These are phyloP conservation scores for Spilosoma lubricipeda DNA, from an alignment of 2,888 invertebrate genomes.

Conservation along the genomic window DNA sequence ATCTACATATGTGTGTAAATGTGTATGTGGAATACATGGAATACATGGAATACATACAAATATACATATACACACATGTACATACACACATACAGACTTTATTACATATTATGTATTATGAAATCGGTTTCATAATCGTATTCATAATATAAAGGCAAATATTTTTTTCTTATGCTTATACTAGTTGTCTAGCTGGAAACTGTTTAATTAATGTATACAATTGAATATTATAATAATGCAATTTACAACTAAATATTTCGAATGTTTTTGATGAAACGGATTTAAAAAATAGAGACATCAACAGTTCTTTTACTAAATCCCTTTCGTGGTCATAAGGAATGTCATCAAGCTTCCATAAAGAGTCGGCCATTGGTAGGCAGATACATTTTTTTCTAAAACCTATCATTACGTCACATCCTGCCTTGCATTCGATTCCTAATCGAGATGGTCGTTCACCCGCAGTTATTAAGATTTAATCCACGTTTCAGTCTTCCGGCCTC, in stretches of 20 bases:
- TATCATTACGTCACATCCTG: conserved; percentile 59
- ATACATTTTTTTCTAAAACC: conserved; percentile 12
- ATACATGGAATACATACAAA: no score
- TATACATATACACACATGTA: no score
- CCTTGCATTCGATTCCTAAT: conserved; percentile 62
- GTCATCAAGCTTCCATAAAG: conserved; percentile 34
- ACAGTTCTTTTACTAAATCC: neutral
- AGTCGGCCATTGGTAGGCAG: conserved; percentile 36
- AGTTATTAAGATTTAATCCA: conserved; percentile 58
- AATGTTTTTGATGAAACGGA: neutral
- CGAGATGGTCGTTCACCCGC: conserved; percentile 71
- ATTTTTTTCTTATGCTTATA: no score
- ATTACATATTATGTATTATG: no score
- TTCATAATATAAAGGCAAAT: no score
- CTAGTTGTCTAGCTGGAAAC: no score
- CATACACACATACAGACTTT: no score
- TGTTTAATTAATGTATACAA: neutral
- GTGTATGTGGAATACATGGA: no score
- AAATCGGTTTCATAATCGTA: no score
- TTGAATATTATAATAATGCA: neutral
- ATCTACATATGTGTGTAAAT: no score
- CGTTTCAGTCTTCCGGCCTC: conserved; percentile 39
- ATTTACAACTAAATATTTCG: neutral
- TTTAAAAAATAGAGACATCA: neutral
- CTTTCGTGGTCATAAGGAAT: conserved; percentile 13